Evolutionary conservation across 2,113 vertebrate species (phyloP).

Genomic region (Hydrochoerus hydrochaeris): DNA sequence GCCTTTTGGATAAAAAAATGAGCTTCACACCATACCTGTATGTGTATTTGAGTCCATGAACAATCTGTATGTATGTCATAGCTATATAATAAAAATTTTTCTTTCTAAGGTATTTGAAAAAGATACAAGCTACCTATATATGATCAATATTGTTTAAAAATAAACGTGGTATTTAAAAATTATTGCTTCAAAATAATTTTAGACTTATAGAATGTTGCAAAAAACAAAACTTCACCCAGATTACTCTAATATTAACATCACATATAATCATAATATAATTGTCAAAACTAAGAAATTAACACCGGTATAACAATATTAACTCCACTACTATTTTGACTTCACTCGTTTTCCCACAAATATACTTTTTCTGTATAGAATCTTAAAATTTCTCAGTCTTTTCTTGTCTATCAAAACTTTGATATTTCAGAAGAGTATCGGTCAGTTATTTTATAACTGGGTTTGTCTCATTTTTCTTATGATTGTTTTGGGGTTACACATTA

Average conservation of each 20-base stretch:
- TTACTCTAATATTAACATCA: slow-evolving; percentile 2
- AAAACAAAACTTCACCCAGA: neutral
- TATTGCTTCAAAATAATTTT: slow-evolving; percentile 16
- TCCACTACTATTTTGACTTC: slow-evolving; percentile 7
- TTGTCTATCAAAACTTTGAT: neutral
- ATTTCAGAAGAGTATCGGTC: neutral
- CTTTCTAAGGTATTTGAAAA: slow-evolving; percentile 16
- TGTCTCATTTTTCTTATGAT: slow-evolving; percentile 34
- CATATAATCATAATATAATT: neutral
- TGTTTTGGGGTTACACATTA: neutral
- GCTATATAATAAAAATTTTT: neutral
- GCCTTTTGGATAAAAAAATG: neutral
- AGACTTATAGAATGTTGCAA: neutral
- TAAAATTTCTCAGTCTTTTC: slow-evolving; percentile 11
- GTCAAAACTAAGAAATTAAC: slow-evolving; percentile 57
- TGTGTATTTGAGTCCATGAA: neutral
- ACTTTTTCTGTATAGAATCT: slow-evolving; percentile 13
- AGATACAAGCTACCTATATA: neutral
- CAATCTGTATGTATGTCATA: neutral
- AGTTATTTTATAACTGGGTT: neutral
- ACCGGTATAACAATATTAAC: slow-evolving; percentile 7
- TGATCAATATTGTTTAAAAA: neutral
- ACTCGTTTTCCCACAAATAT: neutral
- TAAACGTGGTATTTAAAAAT: neutral
- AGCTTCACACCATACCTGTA: neutral